These are phyloP conservation scores for Bradypodion ventrale DNA, from an alignment of 2,797 vertebrate species.

Conservation along the genomic window DNA sequence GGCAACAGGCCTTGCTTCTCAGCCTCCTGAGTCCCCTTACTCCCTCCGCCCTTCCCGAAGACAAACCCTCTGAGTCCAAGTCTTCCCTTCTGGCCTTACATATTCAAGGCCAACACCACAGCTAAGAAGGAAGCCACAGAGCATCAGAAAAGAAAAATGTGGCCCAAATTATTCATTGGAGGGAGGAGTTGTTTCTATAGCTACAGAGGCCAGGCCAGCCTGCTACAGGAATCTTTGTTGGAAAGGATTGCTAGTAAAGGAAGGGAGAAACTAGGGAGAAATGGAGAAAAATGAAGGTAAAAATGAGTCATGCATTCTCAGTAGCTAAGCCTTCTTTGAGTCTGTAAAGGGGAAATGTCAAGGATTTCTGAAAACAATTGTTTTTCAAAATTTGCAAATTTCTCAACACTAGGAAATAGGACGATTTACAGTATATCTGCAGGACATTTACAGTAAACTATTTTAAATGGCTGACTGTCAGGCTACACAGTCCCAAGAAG, in stretches of 20 bases:
- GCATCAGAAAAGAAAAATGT: not conserved
- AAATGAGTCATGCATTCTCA: not conserved
- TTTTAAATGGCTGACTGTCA: no score
- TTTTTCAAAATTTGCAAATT: not conserved
- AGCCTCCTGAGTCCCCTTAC: not conserved
- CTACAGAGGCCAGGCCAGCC: not conserved
- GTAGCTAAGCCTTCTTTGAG: not conserved
- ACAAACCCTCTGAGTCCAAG: not conserved
- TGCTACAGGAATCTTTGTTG: not conserved
- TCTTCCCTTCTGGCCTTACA: not conserved
- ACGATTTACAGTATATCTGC: not conserved
- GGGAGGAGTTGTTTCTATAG: conserved; percentile 16
- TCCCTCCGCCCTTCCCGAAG: not conserved
- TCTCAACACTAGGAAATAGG: not conserved
- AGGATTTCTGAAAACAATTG: not conserved
- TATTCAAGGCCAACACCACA: not conserved
- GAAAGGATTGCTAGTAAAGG: not conserved
- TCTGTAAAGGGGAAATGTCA: not conserved
- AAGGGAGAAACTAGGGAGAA: no score
- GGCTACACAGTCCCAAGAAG: no score
- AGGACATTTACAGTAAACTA: not conserved
- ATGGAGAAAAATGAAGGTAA: not conserved
- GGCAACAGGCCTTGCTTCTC: not conserved
- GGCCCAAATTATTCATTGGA: not conserved
- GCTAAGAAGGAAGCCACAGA: conserved; percentile 8